These are phyloP conservation scores for Steinernema carpocapsae DNA, from an alignment of 2,888 invertebrate genomes.

Conservation along the genomic window DNA sequence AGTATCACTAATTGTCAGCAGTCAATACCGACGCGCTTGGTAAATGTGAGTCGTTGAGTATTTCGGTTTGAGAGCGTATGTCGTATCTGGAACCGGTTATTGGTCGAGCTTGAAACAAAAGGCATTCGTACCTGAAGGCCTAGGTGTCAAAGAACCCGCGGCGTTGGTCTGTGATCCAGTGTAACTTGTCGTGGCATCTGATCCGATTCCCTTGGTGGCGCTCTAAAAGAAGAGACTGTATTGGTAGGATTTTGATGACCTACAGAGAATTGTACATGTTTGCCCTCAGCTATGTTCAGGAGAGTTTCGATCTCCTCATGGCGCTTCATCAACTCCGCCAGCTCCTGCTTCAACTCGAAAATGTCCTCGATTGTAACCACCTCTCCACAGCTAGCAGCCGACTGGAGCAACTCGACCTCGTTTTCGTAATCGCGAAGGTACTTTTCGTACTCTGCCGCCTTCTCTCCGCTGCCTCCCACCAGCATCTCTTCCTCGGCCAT, in stretches of 20 bases:
- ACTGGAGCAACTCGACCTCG: neutral
- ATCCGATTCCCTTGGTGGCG: neutral
- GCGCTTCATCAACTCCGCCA: neutral
- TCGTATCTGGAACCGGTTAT: no score
- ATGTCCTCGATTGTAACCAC: neutral
- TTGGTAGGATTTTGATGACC: neutral
- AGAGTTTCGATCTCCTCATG: neutral
- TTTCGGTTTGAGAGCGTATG: no score
- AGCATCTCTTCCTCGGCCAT: neutral
- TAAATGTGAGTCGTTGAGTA: no score
- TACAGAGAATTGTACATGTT: neutral
- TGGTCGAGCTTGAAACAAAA: no score
- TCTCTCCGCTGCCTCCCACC: neutral
- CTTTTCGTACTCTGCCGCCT: neutral
- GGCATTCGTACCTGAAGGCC: no score
- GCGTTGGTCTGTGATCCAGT: no score
- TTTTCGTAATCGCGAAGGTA: neutral
- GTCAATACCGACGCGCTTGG: no score
- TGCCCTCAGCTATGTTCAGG: neutral
- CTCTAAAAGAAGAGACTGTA: neutral
- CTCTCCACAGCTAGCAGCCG: neutral
- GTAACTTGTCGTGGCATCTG: no score
- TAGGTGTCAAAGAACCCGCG: no score
- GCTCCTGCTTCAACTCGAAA: neutral
- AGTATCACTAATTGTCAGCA: no score